Base-by-base conservation (phyloP, 1,140 invertebrate genomes). In the Camponotus floridanus region DNA sequence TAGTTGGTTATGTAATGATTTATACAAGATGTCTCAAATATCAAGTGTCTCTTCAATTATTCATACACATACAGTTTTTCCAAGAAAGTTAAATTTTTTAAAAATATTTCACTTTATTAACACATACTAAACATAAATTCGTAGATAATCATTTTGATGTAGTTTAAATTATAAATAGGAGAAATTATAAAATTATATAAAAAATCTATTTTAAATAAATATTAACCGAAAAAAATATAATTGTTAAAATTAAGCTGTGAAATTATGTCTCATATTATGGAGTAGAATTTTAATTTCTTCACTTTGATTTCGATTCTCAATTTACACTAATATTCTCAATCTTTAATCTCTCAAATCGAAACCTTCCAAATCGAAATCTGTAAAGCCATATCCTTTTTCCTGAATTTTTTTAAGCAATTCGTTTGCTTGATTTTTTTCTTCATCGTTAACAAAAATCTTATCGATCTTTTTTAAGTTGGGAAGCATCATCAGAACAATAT, bases 381-480 rank as follows among this genome's bases (percentile, higher is more conserved):
- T 31, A 7, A 87, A 86, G 1, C 39, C 67, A 39, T 18, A 36
- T 73, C 8, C 31, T 18, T 36, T 57, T 0, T 45, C 57, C 3
- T 36, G 21, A 31, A 88, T 79, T 11, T 62, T 48, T 18, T 5
- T 13, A 1, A 51, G 74, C 36, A 90, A 89, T 31, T 73, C 33
- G 0, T 55, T 76, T 0, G 85, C 88, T 4, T 81, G 42, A 0
- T 45, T 48, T 8, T 15, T 88, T 7, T 89, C 88, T 0, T 62
- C 9, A 13, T 61, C 59, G 0, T 61, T 1, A 2, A 90, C 65
- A 4, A n/a, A 45, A 68, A 79, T 67, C 2, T 90, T 90, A 42
- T 90, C 85, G 6, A 90, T 45, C 18, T 78, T 68, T 0, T 9
- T 79, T 11, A 90, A 13, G 13, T 86, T 62, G 0, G 87, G 71